Evolutionary conservation across 2,888 invertebrate genomes (phyloP).

Genomic region (Oeneis ivallda): DNA sequence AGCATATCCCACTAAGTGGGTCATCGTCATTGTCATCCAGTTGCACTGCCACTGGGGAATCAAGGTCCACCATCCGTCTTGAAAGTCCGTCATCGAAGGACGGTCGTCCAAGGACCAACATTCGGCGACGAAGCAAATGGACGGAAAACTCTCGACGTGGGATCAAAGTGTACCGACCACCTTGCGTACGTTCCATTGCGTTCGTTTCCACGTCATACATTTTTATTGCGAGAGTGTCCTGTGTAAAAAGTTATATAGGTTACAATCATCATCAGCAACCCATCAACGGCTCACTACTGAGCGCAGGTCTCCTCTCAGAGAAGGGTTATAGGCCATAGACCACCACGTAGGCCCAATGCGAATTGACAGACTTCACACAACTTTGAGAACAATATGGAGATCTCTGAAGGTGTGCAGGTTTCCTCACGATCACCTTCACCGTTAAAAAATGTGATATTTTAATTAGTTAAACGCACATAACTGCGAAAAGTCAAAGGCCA

Average conservation of each 20-base stretch:
- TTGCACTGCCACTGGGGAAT: slow-evolving; percentile 80
- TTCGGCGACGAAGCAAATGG: slow-evolving; percentile 65
- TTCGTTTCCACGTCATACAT: slow-evolving; percentile 62
- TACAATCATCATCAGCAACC: no score
- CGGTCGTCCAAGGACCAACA: slow-evolving; percentile 64
- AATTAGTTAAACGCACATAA: no score
- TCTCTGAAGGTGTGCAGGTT: no score
- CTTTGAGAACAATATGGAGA: no score
- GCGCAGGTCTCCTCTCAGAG: no score
- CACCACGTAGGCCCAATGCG: no score
- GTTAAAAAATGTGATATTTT: no score
- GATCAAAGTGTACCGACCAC: slow-evolving; percentile 49
- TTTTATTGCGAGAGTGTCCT: slow-evolving; percentile 69
- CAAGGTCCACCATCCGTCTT: slow-evolving; percentile 62
- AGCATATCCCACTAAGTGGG: slow-evolving; percentile 88
- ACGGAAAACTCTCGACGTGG: slow-evolving; percentile 64
- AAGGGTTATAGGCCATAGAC: no score
- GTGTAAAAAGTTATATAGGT: slow-evolving; percentile 17
- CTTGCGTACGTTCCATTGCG: slow-evolving; percentile 47
- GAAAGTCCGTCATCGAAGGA: slow-evolving; percentile 65
- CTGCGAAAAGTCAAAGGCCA: no score
- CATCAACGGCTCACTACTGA: no score
- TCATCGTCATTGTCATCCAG: slow-evolving; percentile 86
- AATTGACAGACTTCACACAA: no score
- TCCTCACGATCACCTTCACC: no score